phyloP scores from a whole-genome alignment of 2,888 invertebrate species.

The Parnassius orleans region DNA sequence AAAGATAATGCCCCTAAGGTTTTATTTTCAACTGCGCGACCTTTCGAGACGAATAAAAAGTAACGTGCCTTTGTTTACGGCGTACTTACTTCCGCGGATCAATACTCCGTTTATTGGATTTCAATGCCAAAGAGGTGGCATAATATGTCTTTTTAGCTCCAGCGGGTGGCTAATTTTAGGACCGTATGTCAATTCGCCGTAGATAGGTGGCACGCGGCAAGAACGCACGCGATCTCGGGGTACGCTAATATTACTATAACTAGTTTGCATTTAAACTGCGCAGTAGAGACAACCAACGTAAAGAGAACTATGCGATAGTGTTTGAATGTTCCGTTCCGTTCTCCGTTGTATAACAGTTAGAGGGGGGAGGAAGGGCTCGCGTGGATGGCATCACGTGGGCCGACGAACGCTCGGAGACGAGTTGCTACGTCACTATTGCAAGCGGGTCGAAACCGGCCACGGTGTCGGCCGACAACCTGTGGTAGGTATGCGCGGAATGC shows the following conservation, averaged over 20 bases:
- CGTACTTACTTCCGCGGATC: slow-evolving; percentile 22
- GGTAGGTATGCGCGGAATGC: slow-evolving; percentile 72
- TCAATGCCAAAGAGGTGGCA: slow-evolving; percentile 34
- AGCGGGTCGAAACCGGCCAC: slow-evolving; percentile 67
- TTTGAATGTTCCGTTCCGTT: slow-evolving; percentile 37
- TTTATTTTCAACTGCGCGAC: slow-evolving; percentile 3
- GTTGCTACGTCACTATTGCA: slow-evolving; percentile 62
- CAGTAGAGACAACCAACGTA: slow-evolving; percentile 42
- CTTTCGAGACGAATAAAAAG: slow-evolving; percentile 7
- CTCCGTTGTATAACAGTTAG: slow-evolving; percentile 18
- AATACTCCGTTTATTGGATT: slow-evolving; percentile 32
- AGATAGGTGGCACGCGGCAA: slow-evolving; percentile 43
- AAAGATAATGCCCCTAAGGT: background rate
- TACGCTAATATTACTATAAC: slow-evolving; percentile 39
- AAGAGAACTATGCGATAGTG: slow-evolving; percentile 37
- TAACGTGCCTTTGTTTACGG: slow-evolving; percentile 16
- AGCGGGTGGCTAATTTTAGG: slow-evolving; percentile 32
- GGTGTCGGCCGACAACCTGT: slow-evolving; percentile 69
- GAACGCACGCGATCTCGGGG: slow-evolving; percentile 43
- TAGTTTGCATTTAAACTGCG: slow-evolving; percentile 44
- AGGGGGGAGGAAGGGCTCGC: slow-evolving; percentile 38
- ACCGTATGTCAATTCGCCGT: slow-evolving; percentile 41
- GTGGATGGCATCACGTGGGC: slow-evolving; percentile 41
- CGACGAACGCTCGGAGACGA: slow-evolving; percentile 54
- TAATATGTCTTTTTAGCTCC: slow-evolving; percentile 29